Base-by-base conservation (phyloP, 1,140 invertebrate genomes). In the Ostrea edulis region DNA sequence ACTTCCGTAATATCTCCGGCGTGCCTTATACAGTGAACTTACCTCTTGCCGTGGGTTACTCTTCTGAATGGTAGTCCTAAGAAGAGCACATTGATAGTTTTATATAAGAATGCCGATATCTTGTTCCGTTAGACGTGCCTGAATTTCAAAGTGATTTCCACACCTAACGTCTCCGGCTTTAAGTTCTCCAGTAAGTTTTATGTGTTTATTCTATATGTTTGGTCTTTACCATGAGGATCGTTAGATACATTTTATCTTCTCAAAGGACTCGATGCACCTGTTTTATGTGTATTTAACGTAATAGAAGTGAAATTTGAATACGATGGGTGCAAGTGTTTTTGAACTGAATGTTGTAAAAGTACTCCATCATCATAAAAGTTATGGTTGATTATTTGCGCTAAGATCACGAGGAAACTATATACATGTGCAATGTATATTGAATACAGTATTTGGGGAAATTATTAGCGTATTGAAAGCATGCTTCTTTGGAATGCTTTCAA, bases 231-330 rank as follows among this genome's bases (percentile, higher is more conserved):
- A 22, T 14, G 14, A 29, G 35, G 22, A 29, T 29, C 68, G 9
- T 22, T 77, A 77, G 29, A 77, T 77, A 25, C 29, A 25, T 77
- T 77, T 77, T 35, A 35, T 77, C 22, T 77, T 77, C 68, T 25
- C 22, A 29, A 25, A 35, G 68, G 29, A 77, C 25, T 12, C 7
- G 29, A 22, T 29, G 25, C 25, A 25, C 9, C 7, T 29, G 68
- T 35, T 77, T 77, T 29, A 77, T 77, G 25, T 77, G 25, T 35
- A 77, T 25, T 29, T 77, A 77, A 77, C 68, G 35, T 29, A 12
- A 77, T 77, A 77, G 22, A 77, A 77, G 29, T 77, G 68, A 29
- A 77, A 77, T 25, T 25, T 29, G 68, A 77, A 17, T 29, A 77
- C 9, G 0, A 14, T 77, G 68, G 68, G 12, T 17, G 68, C 68